Conservation (phyloP, 1,140 invertebrate species). For the Sarcophaga peregrina region DNA sequence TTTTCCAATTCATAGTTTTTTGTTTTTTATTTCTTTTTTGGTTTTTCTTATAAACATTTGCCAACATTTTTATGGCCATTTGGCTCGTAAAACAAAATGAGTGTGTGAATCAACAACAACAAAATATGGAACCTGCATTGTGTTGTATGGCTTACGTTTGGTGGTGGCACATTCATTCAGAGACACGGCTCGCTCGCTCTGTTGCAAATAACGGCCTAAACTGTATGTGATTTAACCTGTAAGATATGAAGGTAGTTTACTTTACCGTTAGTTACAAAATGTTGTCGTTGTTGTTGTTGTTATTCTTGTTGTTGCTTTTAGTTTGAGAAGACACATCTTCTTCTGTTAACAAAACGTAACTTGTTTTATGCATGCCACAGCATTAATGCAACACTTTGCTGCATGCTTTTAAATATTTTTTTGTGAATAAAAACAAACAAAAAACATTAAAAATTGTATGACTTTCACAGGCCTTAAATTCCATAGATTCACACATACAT, state of each 20-base stretch:
- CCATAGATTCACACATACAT: background rate
- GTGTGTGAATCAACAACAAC: no score
- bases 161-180: no score
- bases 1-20: no score
- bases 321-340: slow-evolving; percentile 6
- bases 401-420: background rate
- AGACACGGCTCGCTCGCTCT: no score
- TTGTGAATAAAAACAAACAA: background rate
- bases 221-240: slow-evolving; percentile 3
- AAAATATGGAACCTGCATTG: no score
- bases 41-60: no score
- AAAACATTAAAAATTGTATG: background rate
- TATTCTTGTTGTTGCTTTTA: background rate
- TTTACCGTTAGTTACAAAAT: slow-evolving; percentile 29
- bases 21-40: no score
- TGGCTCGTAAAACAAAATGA: no score
- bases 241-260: slow-evolving; percentile 36
- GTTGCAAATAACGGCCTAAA: no score
- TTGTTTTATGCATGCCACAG: background rate
- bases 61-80: no score
- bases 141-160: no score
- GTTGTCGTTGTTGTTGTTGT: no score
- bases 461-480: slow-evolving; percentile 40
- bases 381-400: background rate
- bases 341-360: background rate